A percentile compares a stretch with the other conserved stretches of the same genome.
Evolutionary conservation across 1,140 invertebrate genomes (phyloP).

Genomic region (Pseudomyrmex cubaensis): DNA sequence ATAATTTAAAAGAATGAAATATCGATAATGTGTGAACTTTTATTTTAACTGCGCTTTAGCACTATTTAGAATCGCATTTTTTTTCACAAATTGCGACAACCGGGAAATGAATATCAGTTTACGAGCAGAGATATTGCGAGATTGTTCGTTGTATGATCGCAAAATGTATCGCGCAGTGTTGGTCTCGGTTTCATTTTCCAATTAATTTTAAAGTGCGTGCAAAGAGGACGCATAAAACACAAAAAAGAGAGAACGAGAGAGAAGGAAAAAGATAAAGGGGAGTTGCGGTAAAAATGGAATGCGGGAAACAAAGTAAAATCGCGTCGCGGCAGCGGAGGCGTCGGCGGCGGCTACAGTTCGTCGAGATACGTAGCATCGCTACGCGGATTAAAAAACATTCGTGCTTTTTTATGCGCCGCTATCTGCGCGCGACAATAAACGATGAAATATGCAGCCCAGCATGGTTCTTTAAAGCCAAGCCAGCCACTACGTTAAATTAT

Average conservation of each 20-base stretch:
- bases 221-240: neutral
- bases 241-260: neutral
- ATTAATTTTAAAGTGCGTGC: constrained; percentile 58
- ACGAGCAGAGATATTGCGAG: constrained; percentile 9
- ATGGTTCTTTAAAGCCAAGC: constrained; percentile 46
- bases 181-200: constrained; percentile 46
- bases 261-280: constrained; percentile 18
- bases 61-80: constrained; percentile 9
- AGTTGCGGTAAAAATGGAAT: neutral
- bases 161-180: constrained; percentile 30
- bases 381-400: constrained; percentile 49
- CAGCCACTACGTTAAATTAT: constrained; percentile 44
- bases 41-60: neutral
- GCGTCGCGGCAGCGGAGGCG: neutral
- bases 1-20: too few species aligned
- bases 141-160: constrained; percentile 35
- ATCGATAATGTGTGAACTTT: neutral
- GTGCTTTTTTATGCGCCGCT: constrained; percentile 29
- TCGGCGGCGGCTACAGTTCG: neutral
- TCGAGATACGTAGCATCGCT: constrained; percentile 35
- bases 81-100: constrained; percentile 30
- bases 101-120: constrained; percentile 49
- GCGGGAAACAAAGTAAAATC: constrained; percentile 20
- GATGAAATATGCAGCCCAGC: constrained; percentile 1
- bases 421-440: constrained; percentile 23